These are phyloP conservation scores for Axinella damicornis DNA, from an alignment of 37 sponge, comb jelly and placozoan genomes.

Conservation along the genomic window DNA sequence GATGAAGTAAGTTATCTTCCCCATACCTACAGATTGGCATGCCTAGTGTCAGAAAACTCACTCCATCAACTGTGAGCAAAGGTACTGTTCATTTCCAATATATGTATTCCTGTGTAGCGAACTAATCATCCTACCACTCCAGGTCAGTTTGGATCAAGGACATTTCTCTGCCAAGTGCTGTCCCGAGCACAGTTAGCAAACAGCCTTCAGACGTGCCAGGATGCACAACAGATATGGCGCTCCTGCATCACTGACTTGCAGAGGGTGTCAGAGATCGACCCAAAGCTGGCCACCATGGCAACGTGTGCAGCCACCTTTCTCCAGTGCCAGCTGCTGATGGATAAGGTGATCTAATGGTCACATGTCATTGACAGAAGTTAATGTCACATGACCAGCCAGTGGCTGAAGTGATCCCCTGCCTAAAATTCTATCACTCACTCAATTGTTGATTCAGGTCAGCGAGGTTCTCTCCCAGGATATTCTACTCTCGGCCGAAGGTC, in stretches of 20 bases:
- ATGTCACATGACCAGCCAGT: conserved; percentile 13
- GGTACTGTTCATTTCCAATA: no score
- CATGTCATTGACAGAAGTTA: not conserved
- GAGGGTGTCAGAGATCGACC: conserved; percentile 30
- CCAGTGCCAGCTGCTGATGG: conserved; percentile 60
- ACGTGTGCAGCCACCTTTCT: conserved; percentile 45
- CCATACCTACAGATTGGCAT: no score
- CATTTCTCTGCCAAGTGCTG: conserved; percentile 23
- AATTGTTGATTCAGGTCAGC: conserved; percentile 13
- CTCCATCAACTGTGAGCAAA: no score
- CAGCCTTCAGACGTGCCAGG: not conserved
- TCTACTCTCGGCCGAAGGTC: conserved; percentile 32
- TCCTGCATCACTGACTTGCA: conserved; percentile 57
- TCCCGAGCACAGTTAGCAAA: conserved; percentile 19
- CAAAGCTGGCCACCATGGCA: conserved; percentile 37
- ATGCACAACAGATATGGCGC: conserved; percentile 1
- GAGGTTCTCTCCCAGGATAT: conserved; percentile 53
- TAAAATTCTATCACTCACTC: not conserved
- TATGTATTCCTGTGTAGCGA: no score
- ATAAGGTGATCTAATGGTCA: conserved; percentile 32
- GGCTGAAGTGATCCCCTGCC: not conserved
- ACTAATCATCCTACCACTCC: not conserved
- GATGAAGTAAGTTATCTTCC: no score
- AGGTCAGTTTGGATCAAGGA: conserved; percentile 11
- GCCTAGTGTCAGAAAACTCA: no score